Base-by-base conservation (phyloP, 2,113 vertebrate species). In the Catharus fuscescens region DNA sequence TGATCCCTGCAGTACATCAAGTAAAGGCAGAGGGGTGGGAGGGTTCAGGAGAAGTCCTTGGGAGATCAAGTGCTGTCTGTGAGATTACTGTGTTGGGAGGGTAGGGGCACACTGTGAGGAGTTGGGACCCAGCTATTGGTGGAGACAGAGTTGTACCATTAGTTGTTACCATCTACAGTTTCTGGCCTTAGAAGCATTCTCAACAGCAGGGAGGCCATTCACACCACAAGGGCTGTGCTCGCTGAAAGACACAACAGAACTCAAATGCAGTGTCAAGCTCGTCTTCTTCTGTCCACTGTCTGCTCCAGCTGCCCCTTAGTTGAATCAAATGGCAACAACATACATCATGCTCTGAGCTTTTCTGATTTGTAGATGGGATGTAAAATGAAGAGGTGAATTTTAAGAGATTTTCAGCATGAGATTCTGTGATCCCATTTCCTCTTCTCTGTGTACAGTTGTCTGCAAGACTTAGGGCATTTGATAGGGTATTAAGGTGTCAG, bases 91-190 rank as follows among this genome's bases (percentile, higher is more conserved):
- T 48, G n/a, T n/a, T 0, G 0, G 5, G 18, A 18, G 8, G 14
- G 12, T 32, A 32, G 31, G 50, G 8, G 8, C 3, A 54, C 25
- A 18, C 20, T 40, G 0, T 28, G 47, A 61, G 50, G 36, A 65
- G 25, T 14, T 44, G 45, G 72, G 42, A 86, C 31, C 9, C 54
- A 54, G 42, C 50, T 77, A 9, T 53, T 0, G 0, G 13, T 2
- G 2, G 34, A 89, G 60, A 32, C 21, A 23, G 42, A 80, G 34
- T 12, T 74, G 40, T 40, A 26, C 70, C 3, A 0, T 38, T 70
- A 29, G 32, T 59, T 60, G 32, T 56, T 78, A 21, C 50, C 60
- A 70, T 29, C 44, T 62, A 12, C 42, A 24, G 1, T 66, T 86
- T 88, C 76, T 74, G 56, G 34, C 38, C 72, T 59, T 52, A 17